Evolutionary conservation across 2,888 invertebrate species (phyloP).

Genomic region (Melanostoma scalare): DNA sequence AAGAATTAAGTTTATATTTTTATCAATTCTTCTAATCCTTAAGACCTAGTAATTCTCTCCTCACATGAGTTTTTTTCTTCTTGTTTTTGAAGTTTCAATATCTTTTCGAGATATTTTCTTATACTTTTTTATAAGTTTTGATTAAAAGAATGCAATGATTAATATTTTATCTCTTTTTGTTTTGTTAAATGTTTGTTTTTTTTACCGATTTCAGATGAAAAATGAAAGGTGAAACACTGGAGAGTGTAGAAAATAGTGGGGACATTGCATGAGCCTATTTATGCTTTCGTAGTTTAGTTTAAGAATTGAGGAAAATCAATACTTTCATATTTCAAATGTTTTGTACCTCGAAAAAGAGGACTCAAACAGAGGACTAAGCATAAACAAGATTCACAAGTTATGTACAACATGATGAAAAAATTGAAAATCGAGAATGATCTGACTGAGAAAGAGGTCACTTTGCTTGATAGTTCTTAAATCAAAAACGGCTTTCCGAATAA

Average conservation of each 20-base stretch:
- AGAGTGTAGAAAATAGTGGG: too few relatives aligned
- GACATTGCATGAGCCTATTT: too few relatives aligned
- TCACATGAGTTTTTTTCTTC: constrained; percentile 37
- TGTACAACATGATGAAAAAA: too few relatives aligned
- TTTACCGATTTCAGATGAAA: background rate
- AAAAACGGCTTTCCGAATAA: constrained; percentile 13
- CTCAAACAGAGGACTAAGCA: too few relatives aligned
- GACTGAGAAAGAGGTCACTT: constrained; percentile 45
- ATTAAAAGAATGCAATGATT: constrained; percentile 12
- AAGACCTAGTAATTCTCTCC: constrained; percentile 67
- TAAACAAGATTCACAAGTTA: too few relatives aligned
- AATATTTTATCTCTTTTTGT: constrained; percentile 35
- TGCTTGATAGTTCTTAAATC: constrained; percentile 1
- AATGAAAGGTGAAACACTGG: too few relatives aligned
- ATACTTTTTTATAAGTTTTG: constrained; percentile 29
- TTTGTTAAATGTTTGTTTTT: constrained; percentile 17
- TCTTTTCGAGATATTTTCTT: constrained; percentile 28
- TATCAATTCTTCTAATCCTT: constrained; percentile 41
- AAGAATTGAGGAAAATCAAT: too few relatives aligned
- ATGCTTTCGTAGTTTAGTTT: too few relatives aligned
- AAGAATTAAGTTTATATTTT: constrained; percentile 49
- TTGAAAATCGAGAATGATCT: constrained; percentile 14
- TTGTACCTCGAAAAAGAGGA: too few relatives aligned
- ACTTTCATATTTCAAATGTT: too few relatives aligned
- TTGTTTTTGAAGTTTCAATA: constrained; percentile 53